Percentiles rank a stretch among this genome's conserved stretches.
These are phyloP conservation scores for Salvator merianae DNA, from an alignment of 2,113 vertebrate species.

Conservation along the genomic window DNA sequence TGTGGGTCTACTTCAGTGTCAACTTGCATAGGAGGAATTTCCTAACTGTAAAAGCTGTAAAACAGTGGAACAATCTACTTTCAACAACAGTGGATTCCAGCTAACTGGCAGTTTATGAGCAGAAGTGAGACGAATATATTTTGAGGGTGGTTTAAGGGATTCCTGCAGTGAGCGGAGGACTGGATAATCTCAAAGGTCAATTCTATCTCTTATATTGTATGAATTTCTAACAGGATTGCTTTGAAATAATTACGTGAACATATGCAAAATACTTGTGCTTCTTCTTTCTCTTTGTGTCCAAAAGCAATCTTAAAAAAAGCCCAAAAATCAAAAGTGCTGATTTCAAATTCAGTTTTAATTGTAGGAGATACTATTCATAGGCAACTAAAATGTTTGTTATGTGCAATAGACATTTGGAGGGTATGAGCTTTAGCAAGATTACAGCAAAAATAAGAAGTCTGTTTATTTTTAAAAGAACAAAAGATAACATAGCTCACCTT, in stretches of 20 bases:
- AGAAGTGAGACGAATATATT: too few species aligned
- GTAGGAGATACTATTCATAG: slow-evolving; percentile 58
- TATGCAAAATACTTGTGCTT: too few species aligned
- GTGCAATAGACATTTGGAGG: slow-evolving; percentile 48
- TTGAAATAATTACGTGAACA: neutral
- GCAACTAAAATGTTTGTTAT: slow-evolving; percentile 42
- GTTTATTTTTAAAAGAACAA: slow-evolving; percentile 45
- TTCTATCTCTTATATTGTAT: too few species aligned
- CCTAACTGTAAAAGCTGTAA: too few species aligned
- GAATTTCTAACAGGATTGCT: neutral
- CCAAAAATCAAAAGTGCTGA: slow-evolving; percentile 23
- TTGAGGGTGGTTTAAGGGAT: too few species aligned
- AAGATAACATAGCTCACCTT: slow-evolving; percentile 64
- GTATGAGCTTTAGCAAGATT: slow-evolving; percentile 49
- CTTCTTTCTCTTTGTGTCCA: neutral
- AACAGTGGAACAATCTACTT: too few species aligned
- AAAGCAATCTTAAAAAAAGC: neutral
- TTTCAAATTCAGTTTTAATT: slow-evolving; percentile 48
- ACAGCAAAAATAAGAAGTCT: slow-evolving; percentile 58
- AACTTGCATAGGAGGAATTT: neutral
- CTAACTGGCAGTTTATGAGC: too few species aligned
- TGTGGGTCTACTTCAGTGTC: neutral
- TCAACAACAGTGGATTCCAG: too few species aligned
- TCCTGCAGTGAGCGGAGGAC: too few species aligned
- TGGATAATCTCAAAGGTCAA: too few species aligned